These are phyloP conservation scores for Diplodus puntazzo DNA, from an alignment of 2,797 vertebrate genomes.

Conservation along the genomic window DNA sequence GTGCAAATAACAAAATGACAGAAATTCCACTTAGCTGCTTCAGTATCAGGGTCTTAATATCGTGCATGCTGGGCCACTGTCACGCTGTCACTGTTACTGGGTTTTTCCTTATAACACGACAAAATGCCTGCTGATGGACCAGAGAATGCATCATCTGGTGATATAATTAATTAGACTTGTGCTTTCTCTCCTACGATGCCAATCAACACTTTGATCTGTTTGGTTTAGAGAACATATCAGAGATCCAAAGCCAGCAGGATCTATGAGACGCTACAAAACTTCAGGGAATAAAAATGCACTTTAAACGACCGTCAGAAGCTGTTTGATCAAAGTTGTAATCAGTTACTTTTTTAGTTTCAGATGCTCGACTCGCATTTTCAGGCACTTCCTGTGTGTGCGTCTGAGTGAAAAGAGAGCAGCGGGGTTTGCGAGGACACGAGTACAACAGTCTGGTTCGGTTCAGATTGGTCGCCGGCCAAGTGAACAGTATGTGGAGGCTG, in stretches of 20 bases:
- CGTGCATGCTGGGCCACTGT: not conserved
- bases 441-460: conserved; percentile 7
- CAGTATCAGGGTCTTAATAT: not conserved
- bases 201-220: not conserved
- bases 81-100: not conserved
- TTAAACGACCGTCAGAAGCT: not conserved
- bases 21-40: not conserved
- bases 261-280: no score
- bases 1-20: not conserved
- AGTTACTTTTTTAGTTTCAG: no score
- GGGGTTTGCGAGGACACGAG: conserved; percentile 27
- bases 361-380: not conserved
- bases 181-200: no score
- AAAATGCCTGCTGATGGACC: not conserved
- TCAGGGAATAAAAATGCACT: no score
- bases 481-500: conserved; percentile 45
- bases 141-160: not conserved
- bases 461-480: conserved; percentile 30
- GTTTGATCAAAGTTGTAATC: not conserved
- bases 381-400: conserved; percentile 1
- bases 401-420: conserved; percentile 10
- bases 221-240: not conserved
- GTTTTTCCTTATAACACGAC: not conserved
- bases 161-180: not conserved
- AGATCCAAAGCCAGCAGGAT: not conserved